These are phyloP conservation scores for Agelaius phoeniceus DNA, from an alignment of 2,113 vertebrate genomes.

Conservation along the genomic window DNA sequence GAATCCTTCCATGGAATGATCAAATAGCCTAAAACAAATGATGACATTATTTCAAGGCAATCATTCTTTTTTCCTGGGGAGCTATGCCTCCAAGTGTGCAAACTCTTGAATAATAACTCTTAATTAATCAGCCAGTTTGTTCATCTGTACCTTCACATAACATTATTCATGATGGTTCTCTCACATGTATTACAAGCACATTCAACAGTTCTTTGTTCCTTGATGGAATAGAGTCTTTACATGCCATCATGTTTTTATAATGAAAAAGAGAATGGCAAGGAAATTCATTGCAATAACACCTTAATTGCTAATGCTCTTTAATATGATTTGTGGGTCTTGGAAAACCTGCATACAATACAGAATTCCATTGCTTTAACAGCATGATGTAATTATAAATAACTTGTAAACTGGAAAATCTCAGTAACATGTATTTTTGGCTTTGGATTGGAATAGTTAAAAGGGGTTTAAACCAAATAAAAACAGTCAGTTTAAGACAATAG, in stretches of 20 bases:
- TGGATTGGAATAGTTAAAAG: neutral
- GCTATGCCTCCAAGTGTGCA: neutral
- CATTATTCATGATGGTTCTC: neutral
- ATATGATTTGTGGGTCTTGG: neutral
- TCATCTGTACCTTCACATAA: neutral
- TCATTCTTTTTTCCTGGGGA: neutral
- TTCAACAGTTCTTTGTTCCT: neutral
- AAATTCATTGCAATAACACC: neutral
- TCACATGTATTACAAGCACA: neutral
- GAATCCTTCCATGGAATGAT: conserved; percentile 99
- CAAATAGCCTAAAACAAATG: conserved; percentile 87
- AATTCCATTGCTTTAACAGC: neutral
- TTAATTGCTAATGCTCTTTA: neutral
- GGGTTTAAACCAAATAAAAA: neutral
- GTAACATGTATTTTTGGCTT: neutral
- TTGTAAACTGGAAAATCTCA: neutral
- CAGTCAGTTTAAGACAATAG: neutral
- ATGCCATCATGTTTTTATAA: neutral
- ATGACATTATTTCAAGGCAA: neutral
- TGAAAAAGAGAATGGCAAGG: neutral
- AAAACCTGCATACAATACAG: neutral
- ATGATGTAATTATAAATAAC: neutral
- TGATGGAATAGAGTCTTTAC: neutral
- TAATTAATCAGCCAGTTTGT: neutral
- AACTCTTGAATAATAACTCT: neutral